Evolutionary conservation across 2,888 invertebrate species (phyloP), one percentile per base, ranked within the genome.

Genomic region (Chalcis sispes): DNA sequence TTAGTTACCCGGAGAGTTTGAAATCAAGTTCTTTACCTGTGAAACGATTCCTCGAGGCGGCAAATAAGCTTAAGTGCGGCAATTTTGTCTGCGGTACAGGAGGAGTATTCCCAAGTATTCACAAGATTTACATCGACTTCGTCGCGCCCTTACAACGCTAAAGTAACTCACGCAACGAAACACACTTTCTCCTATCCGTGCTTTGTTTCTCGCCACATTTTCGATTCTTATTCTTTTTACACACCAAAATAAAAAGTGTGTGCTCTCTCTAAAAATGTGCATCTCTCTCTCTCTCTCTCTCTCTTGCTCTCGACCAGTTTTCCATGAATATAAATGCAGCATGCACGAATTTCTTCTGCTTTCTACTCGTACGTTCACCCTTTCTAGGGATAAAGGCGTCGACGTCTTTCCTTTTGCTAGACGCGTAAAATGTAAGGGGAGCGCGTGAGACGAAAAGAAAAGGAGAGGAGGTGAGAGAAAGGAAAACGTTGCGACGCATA

Each of bases 321-420:
- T 81, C 82, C 79, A 83, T 83, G 83, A 83, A 83, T 83, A 83
- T 81, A 83, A 83, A 83, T 83, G 82, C 70, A 70, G 66, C 50
- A n/a, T 27, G 2, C 66, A 69, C 71, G 80, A 80, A 83, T 82
- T 50, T 50, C 4, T 50, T 20, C 50, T 20, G 20, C 4, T 3
- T 18, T 5, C 20, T 18, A 10, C 15, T 4, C 20, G 46, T n/a
- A 46, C 46, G 46, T 36, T 18, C 48, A 48, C 54, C 54, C n/a
- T n/a, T n/a, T n/a, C n/a, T n/a, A n/a, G n/a, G n/a, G n/a, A n/a
- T n/a, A n/a, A n/a, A n/a, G n/a, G n/a, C n/a, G n/a, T n/a, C n/a
- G n/a, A n/a, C n/a, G n/a, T n/a, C n/a, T n/a, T n/a, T n/a, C n/a
- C n/a, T n/a, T n/a, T n/a, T n/a, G n/a, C n/a, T 56, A 77, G n/a